These are phyloP conservation scores for Lineus longissimus DNA, from an alignment of 1,140 invertebrate genomes.

Conservation along the genomic window DNA sequence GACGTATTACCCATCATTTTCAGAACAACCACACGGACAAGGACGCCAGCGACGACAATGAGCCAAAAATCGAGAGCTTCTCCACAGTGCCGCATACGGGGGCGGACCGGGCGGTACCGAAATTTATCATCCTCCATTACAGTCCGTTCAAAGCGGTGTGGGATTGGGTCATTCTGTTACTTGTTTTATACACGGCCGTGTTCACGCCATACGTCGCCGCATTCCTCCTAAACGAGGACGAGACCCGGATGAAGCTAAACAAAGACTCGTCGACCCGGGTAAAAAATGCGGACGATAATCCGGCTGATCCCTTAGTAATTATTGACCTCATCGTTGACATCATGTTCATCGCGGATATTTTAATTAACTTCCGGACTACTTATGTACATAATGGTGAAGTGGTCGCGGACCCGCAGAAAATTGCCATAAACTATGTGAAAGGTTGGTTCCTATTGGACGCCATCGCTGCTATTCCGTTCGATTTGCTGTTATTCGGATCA, in stretches of 20 bases:
- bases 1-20: background rate
- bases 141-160: slow-evolving; percentile 96
- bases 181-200: slow-evolving; percentile 98
- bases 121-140: slow-evolving; percentile 89
- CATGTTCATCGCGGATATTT: slow-evolving; percentile 54
- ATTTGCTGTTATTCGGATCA: slow-evolving; percentile 52
- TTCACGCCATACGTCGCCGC: slow-evolving; percentile 98
- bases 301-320: slow-evolving; percentile 49
- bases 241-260: slow-evolving; percentile 46
- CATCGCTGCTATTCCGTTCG: slow-evolving; percentile 53
- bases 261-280: slow-evolving; percentile 33
- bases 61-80: background rate
- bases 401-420: slow-evolving; percentile 48
- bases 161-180: slow-evolving; percentile 96
- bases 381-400: slow-evolving; percentile 54
- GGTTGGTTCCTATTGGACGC: slow-evolving; percentile 55
- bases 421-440: slow-evolving; percentile 53
- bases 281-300: slow-evolving; percentile 32
- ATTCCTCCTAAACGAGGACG: slow-evolving; percentile 84
- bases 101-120: slow-evolving; percentile 20
- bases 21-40: slow-evolving; percentile 1
- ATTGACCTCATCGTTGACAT: slow-evolving; percentile 54
- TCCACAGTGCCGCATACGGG: background rate
- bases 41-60: background rate
- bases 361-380: slow-evolving; percentile 55